Percentiles rank a stretch among this genome's conserved stretches.
Conservation (phyloP, 2,797 vertebrate species). For the Girardinus metallicus region DNA sequence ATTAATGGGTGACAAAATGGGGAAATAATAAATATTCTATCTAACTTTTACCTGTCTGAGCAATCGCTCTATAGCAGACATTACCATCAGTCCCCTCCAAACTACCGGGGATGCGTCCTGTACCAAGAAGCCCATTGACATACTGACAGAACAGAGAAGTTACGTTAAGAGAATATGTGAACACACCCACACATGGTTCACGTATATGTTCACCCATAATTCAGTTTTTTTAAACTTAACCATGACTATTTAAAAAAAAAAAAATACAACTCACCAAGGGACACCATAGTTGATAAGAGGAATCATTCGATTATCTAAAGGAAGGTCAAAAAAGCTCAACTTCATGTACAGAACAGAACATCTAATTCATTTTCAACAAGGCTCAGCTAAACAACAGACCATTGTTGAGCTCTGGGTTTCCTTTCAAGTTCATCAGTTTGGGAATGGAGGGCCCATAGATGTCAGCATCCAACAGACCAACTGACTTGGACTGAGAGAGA, state of each 20-base stretch:
- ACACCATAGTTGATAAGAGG: constrained; percentile 95
- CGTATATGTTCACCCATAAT: too few species aligned
- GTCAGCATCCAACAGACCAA: constrained; percentile 94
- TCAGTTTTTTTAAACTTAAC: too few species aligned
- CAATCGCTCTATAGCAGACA: constrained; percentile 94
- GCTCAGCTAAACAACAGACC: constrained; percentile 72
- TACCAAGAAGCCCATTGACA: constrained; percentile 98
- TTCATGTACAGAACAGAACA: neutral
- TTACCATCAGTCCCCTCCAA: constrained; percentile 98
- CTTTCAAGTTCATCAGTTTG: constrained; percentile 96
- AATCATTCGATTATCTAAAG: constrained; percentile 92
- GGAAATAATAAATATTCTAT: neutral
- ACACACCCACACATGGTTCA: neutral
- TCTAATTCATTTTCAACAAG: neutral
- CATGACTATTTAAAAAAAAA: too few species aligned
- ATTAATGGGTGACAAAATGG: neutral
- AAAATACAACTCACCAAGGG: constrained; percentile 83
- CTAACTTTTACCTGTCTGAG: constrained; percentile 87
- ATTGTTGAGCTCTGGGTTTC: constrained; percentile 90
- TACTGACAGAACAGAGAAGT: constrained; percentile 75
- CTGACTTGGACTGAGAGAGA: constrained; percentile 82
- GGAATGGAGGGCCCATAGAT: constrained; percentile 94
- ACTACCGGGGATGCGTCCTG: constrained; percentile 90
- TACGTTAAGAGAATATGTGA: neutral
- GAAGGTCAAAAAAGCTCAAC: neutral